These are phyloP conservation scores for Gobiocypris rarus DNA, from an alignment of 2,113 vertebrate species.

Conservation along the genomic window DNA sequence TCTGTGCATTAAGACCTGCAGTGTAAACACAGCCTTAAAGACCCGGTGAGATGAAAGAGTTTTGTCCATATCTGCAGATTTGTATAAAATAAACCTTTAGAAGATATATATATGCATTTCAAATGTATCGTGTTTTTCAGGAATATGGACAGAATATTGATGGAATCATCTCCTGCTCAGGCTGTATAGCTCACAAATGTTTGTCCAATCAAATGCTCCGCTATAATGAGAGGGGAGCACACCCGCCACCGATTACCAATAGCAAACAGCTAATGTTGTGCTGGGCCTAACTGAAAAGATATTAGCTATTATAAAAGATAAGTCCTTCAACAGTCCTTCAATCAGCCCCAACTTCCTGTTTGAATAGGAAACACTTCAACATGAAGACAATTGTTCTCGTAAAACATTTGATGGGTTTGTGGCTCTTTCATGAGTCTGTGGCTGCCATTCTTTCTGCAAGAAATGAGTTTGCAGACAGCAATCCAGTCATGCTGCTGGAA, in stretches of 20 bases:
- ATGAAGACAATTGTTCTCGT: not conserved
- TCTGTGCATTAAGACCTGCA: no score
- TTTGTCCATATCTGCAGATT: not conserved
- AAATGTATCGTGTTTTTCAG: no score
- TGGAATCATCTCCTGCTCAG: not conserved
- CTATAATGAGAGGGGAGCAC: no score
- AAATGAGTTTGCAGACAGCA: no score
- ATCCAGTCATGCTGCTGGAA: no score
- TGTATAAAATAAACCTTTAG: not conserved
- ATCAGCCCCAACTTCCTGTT: not conserved
- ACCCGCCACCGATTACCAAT: no score
- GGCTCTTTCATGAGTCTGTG: not conserved
- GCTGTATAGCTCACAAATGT: not conserved
- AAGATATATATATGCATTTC: no score
- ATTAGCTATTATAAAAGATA: not conserved
- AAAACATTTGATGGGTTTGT: not conserved
- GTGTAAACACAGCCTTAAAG: no score
- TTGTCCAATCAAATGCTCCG: not conserved
- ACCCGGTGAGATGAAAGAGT: not conserved
- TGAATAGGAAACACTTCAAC: not conserved
- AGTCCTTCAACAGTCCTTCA: no score
- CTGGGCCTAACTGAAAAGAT: no score
- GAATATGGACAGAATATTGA: not conserved
- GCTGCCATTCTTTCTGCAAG: no score
- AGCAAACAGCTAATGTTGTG: no score